Conservation (phyloP, 2,113 vertebrate genomes). For the Dascyllus trimaculatus region DNA sequence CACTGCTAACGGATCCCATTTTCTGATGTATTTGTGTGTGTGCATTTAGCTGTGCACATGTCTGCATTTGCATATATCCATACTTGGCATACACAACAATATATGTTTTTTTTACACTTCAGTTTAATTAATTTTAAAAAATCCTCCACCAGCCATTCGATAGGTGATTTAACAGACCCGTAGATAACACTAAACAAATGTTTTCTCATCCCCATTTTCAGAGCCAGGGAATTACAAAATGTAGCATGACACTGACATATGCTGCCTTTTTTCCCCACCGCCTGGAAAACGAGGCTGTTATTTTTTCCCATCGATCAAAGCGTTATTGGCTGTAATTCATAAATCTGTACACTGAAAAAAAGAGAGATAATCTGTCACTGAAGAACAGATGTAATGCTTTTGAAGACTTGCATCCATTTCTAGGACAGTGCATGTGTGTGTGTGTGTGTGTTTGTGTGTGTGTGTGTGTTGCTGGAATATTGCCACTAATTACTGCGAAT, state of each 20-base stretch:
- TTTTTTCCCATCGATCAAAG: slow-evolving; percentile 48
- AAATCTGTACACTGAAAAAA: slow-evolving; percentile 49
- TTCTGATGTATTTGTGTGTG: not conserved
- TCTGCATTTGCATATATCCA: not conserved
- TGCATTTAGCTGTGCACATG: not conserved
- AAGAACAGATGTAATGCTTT: slow-evolving; percentile 58
- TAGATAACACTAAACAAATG: slow-evolving; percentile 48
- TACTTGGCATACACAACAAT: not conserved
- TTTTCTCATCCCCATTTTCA: slow-evolving; percentile 44
- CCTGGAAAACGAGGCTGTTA: slow-evolving; percentile 41
- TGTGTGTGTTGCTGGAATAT: slow-evolving; percentile 44
- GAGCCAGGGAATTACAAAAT: slow-evolving; percentile 44
- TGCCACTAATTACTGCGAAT: slow-evolving; percentile 62
- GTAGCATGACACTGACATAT: slow-evolving; percentile 57
- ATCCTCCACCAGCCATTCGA: slow-evolving; percentile 23
- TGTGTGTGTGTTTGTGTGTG: slow-evolving; percentile 18
- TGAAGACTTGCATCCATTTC: slow-evolving; percentile 58
- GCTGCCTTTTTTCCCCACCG: slow-evolving; percentile 40
- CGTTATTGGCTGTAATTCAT: slow-evolving; percentile 63
- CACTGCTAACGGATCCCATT: too few species aligned
- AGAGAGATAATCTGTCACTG: slow-evolving; percentile 58
- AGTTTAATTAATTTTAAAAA: slow-evolving; percentile 24
- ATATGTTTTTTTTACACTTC: not conserved
- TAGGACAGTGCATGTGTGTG: slow-evolving; percentile 13
- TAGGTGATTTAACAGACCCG: slow-evolving; percentile 14